Base-by-base conservation (phyloP, 1,140 invertebrate species). In the Drosophila lacertosa region DNA sequence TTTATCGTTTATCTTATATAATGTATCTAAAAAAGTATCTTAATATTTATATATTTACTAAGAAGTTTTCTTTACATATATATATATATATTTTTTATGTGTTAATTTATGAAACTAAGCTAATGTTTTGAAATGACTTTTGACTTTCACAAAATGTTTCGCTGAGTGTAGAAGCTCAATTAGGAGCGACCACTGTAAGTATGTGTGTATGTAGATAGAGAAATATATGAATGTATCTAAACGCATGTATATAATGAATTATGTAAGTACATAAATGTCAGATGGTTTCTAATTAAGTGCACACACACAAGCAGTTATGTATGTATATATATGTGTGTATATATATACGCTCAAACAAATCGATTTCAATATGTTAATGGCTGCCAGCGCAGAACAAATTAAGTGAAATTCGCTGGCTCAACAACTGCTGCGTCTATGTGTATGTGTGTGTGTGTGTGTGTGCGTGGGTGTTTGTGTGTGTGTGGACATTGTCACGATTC, bases 331-430 rank as follows among this genome's bases (percentile, higher is more conserved):
- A 2, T 39, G 32, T 33, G 22, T 66, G 13, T 6, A 9, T 29
- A 29, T 29, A 29, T 9, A 29, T 32, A 13, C n/a, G n/a, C n/a
- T n/a, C n/a, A n/a, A n/a, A n/a, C 69, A 76, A 84, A 83, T 83
- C 80, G 79, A 83, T 83, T 83, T 67, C 66, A 79, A 84, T 83
- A 84, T 79, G 79, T 79, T 83, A 84, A 83, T 83, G 79, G 44
- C 33, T 63, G 58, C 40, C 29, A 62, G 57, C 54, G 45, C 42
- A 64, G 60, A 69, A 78, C 65, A 81, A 81, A 86, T 84, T 54
- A 86, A 84, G 57, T 77, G 68, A 80, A 81, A 67, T 70, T 86
- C 48, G 55, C 44, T 76, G 58, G 69, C 60, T 70, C 42, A 64
- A 62, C 68, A 77, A 74, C 66, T 73, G 24, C 20, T 42, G 11